Evolutionary conservation across 2,113 vertebrate genomes (phyloP).

Genomic region (Ptychochromis oligacanthus): DNA sequence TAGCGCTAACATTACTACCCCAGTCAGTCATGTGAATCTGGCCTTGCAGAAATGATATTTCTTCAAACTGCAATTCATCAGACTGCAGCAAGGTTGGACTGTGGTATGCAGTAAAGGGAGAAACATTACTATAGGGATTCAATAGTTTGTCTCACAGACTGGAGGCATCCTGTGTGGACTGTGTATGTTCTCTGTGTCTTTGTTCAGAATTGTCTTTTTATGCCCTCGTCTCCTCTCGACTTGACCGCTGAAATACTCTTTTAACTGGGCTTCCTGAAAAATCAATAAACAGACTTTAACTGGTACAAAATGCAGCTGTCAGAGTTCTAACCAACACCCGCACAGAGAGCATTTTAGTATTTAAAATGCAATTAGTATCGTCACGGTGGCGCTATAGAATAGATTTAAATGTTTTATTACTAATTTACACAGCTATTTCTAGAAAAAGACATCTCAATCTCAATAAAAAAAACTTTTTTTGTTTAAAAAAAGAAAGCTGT

Average conservation of each 20-base stretch:
- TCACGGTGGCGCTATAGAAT: background rate
- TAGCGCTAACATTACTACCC: background rate
- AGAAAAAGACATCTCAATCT: background rate
- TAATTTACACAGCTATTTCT: background rate
- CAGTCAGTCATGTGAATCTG: background rate
- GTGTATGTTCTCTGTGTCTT: background rate
- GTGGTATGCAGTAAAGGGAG: background rate
- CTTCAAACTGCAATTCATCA: background rate
- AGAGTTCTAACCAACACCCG: background rate
- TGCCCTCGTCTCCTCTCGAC: background rate
- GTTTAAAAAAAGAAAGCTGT: background rate
- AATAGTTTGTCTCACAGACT: background rate
- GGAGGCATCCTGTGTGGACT: background rate
- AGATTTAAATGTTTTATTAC: background rate
- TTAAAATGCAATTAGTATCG: no score
- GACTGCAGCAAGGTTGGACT: background rate
- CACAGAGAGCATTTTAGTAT: background rate
- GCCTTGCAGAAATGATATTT: background rate
- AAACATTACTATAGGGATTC: background rate
- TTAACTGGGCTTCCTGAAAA: constrained; percentile 10
- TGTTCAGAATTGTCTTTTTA: background rate
- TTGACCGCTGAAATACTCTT: constrained; percentile 9
- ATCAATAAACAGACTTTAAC: constrained; percentile 4
- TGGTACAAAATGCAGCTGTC: constrained; percentile 4
- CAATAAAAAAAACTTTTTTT: no score